These are phyloP conservation scores for Lasioglossum calceatum DNA, from an alignment of 2,888 invertebrate genomes.

Conservation along the genomic window DNA sequence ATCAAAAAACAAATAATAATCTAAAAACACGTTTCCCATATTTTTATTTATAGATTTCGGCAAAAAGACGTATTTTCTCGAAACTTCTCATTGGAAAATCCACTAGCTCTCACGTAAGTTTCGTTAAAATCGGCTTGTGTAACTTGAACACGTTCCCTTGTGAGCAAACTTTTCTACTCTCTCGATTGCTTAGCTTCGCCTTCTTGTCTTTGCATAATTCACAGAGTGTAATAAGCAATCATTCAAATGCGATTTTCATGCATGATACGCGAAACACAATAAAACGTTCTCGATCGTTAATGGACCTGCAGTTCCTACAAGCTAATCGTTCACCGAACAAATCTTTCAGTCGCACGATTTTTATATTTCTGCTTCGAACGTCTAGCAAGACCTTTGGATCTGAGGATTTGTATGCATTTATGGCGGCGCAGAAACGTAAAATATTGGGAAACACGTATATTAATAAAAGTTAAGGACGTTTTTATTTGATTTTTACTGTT, in stretches of 20 bases:
- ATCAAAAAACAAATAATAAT: neutral
- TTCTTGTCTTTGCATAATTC: neutral
- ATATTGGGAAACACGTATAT: neutral
- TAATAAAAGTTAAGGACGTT: neutral
- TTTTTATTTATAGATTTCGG: too few species aligned
- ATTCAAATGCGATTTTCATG: slow-evolving; percentile 11
- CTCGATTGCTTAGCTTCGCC: neutral
- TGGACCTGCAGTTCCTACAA: neutral
- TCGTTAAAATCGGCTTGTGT: neutral
- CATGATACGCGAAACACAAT: neutral
- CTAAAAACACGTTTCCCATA: neutral
- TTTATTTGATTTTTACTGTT: neutral
- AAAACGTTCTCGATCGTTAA: neutral
- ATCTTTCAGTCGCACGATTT: neutral
- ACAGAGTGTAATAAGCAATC: neutral
- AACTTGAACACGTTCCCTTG: neutral
- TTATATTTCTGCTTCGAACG: neutral
- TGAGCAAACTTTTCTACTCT: neutral
- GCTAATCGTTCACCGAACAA: neutral
- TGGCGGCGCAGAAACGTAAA: neutral
- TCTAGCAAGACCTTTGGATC: neutral
- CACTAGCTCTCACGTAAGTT: neutral
- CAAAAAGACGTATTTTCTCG: neutral
- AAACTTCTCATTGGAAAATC: neutral
- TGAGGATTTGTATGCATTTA: neutral